Base-by-base conservation (phyloP, 2,888 invertebrate genomes). In the Gari tellinella region DNA sequence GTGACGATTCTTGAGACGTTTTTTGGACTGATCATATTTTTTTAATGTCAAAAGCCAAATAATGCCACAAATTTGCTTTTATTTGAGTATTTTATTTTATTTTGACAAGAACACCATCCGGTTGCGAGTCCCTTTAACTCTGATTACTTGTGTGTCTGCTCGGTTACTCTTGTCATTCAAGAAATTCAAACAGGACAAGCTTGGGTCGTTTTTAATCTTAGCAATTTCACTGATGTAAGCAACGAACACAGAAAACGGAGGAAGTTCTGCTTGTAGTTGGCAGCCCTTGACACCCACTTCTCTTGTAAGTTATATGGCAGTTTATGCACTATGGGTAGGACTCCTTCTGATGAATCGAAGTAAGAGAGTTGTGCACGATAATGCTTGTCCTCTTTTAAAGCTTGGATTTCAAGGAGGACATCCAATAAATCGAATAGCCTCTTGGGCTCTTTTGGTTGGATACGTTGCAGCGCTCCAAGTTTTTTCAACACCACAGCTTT, bases 191-290 rank as follows among this genome's bases (percentile, higher is more conserved):
- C 23, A 49, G 23, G 26, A 14, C 31, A 68, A 51, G 37, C 68
- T 26, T 17, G 62, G 68, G 26, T 62, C 68, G 49, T 68, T 68
- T 5, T 26, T 48, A 14, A 68, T 52, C 26, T 38, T 48, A 23
- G 43, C 48, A 19, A 56, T 49, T 0, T 49, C 41, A 21, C 25
- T 3, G 7, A 68, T 17, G 26, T 62, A 62, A 7, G 46, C 14
- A 10, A 19, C 49, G 19, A 68, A 62, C 12, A 56, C 41, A 25
- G 15, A n/a, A 38, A 61, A 62, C 8, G 61, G 68, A 14, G 62
- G 62, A 38, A 53, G 1, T 12, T 26, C 8, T 17, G 14, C 37
- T 62, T 67, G 45, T 67, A 67, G 4, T 12, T 23, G 3, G 43
- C 43, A n/a, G 56, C 68, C 21, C 25, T 37, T 17, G 51, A 37